Conservation (phyloP, 92 coral and sea anemone genomes). For the Heteractis magnifica region DNA sequence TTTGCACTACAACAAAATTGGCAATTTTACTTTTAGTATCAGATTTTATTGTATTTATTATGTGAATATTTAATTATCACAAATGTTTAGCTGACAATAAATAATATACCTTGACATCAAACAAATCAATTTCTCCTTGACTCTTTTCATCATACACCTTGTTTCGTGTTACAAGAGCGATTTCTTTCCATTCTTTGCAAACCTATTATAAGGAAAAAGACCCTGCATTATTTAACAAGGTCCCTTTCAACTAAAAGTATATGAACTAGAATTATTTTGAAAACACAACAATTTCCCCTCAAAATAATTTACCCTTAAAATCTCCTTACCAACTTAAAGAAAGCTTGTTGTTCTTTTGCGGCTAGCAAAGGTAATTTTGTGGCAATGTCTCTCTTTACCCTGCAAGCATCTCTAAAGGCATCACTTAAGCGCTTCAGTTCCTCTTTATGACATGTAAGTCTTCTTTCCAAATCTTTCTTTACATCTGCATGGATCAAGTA, state of each 20-base stretch:
- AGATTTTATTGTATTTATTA: not conserved
- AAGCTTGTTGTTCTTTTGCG: slow-evolving; percentile 9
- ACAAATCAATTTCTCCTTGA: slow-evolving; percentile 32
- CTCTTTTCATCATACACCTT: slow-evolving; percentile 28
- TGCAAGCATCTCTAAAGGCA: too few species aligned
- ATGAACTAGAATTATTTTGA: not conserved
- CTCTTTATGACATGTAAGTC: not conserved
- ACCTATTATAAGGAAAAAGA: slow-evolving; percentile 5
- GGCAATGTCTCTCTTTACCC: too few species aligned
- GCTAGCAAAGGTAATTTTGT: not conserved
- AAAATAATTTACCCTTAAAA: not conserved
- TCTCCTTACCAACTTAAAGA: slow-evolving; percentile 1
- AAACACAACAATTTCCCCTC: not conserved
- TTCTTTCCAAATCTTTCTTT: not conserved
- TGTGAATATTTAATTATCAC: not conserved
- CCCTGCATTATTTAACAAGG: not conserved
- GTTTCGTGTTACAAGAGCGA: slow-evolving; percentile 3
- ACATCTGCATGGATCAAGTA: slow-evolving; percentile 2
- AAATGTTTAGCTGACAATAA: not conserved
- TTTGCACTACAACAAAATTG: slow-evolving; percentile 11
- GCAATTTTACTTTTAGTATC: too few species aligned
- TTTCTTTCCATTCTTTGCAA: slow-evolving; percentile 29
- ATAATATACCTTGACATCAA: slow-evolving; percentile 29
- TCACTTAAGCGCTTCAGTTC: too few species aligned
- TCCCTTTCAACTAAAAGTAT: slow-evolving; percentile 9